Conservation (phyloP, 2,888 invertebrate genomes). For the Acronicta alni region DNA sequence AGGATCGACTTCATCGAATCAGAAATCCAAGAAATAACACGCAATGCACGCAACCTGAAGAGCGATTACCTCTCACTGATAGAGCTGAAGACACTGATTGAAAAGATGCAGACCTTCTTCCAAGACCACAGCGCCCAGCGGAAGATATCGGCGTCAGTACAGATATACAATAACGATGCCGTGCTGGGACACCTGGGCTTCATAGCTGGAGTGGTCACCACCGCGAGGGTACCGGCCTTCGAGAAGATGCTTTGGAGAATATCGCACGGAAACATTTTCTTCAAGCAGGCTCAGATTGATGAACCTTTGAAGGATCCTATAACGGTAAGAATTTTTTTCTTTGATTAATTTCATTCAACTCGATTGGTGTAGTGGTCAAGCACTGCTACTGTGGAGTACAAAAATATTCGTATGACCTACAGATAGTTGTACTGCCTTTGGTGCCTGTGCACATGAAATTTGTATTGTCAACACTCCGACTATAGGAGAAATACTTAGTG, state of each 20-base stretch:
- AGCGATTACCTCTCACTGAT: slow-evolving; percentile 81
- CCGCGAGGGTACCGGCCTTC: slow-evolving; percentile 79
- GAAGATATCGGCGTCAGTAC: slow-evolving; percentile 84
- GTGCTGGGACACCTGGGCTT: slow-evolving; percentile 83
- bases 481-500: too few relatives aligned
- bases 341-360: too few relatives aligned
- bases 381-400: too few relatives aligned
- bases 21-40: slow-evolving; percentile 85
- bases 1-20: slow-evolving; percentile 87
- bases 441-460: too few relatives aligned
- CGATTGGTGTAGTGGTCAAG: too few relatives aligned
- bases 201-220: slow-evolving; percentile 84
- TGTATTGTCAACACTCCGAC: too few relatives aligned
- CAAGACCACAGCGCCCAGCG: slow-evolving; percentile 90
- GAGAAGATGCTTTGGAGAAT: slow-evolving; percentile 87
- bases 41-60: slow-evolving; percentile 83
- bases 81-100: slow-evolving; percentile 81
- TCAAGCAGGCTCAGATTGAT: slow-evolving; percentile 85
- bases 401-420: too few relatives aligned
- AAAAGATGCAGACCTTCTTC: slow-evolving; percentile 85
- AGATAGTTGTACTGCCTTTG: too few relatives aligned
- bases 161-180: slow-evolving; percentile 82
- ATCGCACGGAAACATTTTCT: slow-evolving; percentile 86
- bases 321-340: slow-evolving; percentile 82
- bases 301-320: slow-evolving; percentile 81